Percentiles rank a stretch among this genome's conserved stretches.
These are phyloP conservation scores for Dendrocincla tyrannina DNA, from an alignment of 2,797 vertebrate species.

Conservation along the genomic window DNA sequence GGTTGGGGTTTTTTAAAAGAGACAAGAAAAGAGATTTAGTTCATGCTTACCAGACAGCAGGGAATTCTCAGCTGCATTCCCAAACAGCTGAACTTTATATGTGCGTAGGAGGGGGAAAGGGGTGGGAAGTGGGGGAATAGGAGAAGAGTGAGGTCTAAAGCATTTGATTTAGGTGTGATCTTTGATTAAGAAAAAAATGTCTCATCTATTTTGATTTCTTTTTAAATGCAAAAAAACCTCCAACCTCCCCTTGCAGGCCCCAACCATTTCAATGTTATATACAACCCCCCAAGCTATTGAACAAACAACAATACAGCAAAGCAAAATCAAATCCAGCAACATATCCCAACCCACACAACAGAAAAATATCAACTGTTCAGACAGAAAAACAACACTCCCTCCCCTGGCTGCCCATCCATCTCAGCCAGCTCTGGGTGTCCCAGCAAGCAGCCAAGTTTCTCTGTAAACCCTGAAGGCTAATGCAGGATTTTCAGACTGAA, in stretches of 20 bases:
- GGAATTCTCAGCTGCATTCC: slow-evolving; percentile 37
- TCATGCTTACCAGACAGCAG: background rate
- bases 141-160: background rate
- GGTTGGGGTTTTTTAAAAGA: background rate
- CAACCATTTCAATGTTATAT: background rate
- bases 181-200: slow-evolving; percentile 30
- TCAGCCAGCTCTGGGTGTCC: background rate
- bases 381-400: slow-evolving; percentile 29
- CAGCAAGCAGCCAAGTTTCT: background rate
- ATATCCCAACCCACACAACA: slow-evolving; percentile 43
- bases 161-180: slow-evolving; percentile 24
- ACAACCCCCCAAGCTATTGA: slow-evolving; percentile 23
- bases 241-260: background rate
- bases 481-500: background rate
- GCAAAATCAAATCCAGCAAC: slow-evolving; percentile 43
- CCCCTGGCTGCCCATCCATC: background rate
- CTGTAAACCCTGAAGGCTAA: background rate
- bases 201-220: slow-evolving; percentile 52
- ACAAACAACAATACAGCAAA: slow-evolving; percentile 31
- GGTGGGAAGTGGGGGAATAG: background rate
- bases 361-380: slow-evolving; percentile 20
- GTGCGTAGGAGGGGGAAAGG: background rate
- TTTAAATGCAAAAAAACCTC: background rate
- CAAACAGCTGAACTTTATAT: slow-evolving; percentile 9
- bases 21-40: background rate